Evolutionary conservation across 2,888 invertebrate species (phyloP), one percentile per base, ranked within the genome.

Genomic region (Cryptophagus acutangulus): DNA sequence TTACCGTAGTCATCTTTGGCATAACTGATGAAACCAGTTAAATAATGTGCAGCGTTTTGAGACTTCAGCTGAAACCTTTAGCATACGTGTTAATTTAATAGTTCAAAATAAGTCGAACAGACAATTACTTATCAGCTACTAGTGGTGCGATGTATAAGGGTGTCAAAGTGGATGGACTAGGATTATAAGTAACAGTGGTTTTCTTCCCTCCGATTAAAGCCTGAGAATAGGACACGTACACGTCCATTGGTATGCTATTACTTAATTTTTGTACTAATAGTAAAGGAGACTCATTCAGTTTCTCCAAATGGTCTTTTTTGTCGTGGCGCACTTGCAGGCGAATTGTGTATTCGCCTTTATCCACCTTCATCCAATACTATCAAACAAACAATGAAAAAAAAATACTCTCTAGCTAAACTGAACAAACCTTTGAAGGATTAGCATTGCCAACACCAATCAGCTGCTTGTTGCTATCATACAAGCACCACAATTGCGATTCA

Each of bases 401-500:
- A n/a, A n/a, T n/a, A n/a, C n/a, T n/a, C n/a, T n/a, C n/a, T n/a
- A n/a, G n/a, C n/a, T n/a, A n/a, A n/a, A n/a, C n/a, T n/a, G n/a
- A n/a, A n/a, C n/a, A n/a, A 10, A 86, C 87, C 72, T 85, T 85
- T 14, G 78, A 77, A 1, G 93, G 88, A 68, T 88, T 93, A 2
- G 94, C 92, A 69, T 95, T 94, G 1, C 95, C 94, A 46, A 84
- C 80, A 36, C 80, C 81, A 56, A 95, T 68, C 40, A 87, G 77
- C 61, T 90, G 87, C 70, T 97, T 97, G 69, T 90, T 89, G 41
- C 75, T 71, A 70, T 95, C 93, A 72, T 87, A 97, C 45, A 97
- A 47, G 87, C 95, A 89, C 94, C 96, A 96, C 67, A 97, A 75
- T 70, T 97, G 94, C 4, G 92, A 87, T 71, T 97, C 96, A 65